Evolutionary conservation across 1,140 invertebrate species (phyloP).

Genomic region (Drosophila persimilis): DNA sequence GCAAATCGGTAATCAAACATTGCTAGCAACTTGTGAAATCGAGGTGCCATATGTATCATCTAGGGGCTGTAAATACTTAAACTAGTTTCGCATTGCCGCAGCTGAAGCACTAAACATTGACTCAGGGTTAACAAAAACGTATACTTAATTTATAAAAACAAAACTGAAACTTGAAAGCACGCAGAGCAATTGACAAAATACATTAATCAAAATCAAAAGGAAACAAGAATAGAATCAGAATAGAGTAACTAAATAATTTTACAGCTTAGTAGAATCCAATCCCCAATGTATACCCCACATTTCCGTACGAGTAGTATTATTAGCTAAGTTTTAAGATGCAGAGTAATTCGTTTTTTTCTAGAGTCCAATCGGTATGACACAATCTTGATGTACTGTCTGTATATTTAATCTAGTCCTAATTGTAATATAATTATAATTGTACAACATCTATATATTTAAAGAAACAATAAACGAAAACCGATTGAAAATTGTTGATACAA

Average conservation of each 20-base stretch:
- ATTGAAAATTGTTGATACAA: slow-evolving; percentile 49
- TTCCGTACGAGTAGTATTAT: slow-evolving; percentile 47
- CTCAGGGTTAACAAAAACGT: slow-evolving; percentile 64
- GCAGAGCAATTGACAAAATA: slow-evolving; percentile 50
- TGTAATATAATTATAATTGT: slow-evolving; percentile 77
- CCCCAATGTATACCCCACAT: slow-evolving; percentile 8
- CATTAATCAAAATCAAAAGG: slow-evolving; percentile 62
- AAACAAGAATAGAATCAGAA: background rate
- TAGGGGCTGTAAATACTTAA: slow-evolving; percentile 62
- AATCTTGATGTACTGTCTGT: slow-evolving; percentile 60
- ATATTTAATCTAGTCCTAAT: slow-evolving; percentile 78
- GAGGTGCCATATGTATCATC: slow-evolving; percentile 48
- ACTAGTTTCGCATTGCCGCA: slow-evolving; percentile 38
- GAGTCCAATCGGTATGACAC: slow-evolving; percentile 51
- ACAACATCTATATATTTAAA: slow-evolving; percentile 44
- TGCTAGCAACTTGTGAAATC: slow-evolving; percentile 59
- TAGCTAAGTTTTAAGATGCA: slow-evolving; percentile 37
- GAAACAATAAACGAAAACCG: slow-evolving; percentile 59
- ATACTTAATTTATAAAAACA: slow-evolving; percentile 18
- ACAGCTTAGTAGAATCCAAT: slow-evolving; percentile 12
- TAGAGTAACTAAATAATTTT: background rate
- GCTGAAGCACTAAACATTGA: slow-evolving; percentile 59
- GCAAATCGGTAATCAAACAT: slow-evolving; percentile 58
- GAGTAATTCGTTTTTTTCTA: slow-evolving; percentile 61
- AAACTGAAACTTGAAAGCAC: slow-evolving; percentile 20